Base-by-base conservation (phyloP, 2,888 invertebrate species). In the Eupithecia abbreviata region DNA sequence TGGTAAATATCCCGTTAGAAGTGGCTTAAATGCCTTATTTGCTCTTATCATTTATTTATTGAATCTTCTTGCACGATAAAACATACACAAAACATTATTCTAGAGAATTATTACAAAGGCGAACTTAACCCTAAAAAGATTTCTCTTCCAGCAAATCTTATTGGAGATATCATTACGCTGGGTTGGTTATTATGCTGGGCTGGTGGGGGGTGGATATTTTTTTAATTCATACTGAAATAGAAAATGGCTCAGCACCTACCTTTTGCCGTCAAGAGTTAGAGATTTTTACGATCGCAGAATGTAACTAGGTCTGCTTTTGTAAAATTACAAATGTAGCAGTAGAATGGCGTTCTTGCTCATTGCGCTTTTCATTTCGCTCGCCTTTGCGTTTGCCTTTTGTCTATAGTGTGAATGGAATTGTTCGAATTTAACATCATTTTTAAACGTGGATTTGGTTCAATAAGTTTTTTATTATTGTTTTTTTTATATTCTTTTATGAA, bases 201-300 rank as follows among this genome's bases (percentile, higher is more conserved):
- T 47, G 49, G 12, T 4, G 18, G 9, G 10, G 18, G 9, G 3
- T 9, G 10, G 6, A 55, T 18, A 18, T 58, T 3, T 30, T 58
- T 58, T 58, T 18, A 0, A 18, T n/a, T 18, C 4, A 58, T 3
- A 58, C 13, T 65, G 6, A 41, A 41, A 65, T 65, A 15, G 30
- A 58, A 62, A 62, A 62, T 62, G 62, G 62, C 62, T 62, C 10
- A 4, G 10, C 4, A 18, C 62, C 12, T 18, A 3, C 47, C 30
- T 13, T 18, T n/a, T n/a, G 47, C 47, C 69, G 47, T 69, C 45
- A 13, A 10, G 18, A n/a, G 3, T 71, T 72, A 80, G 76, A 78
- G 71, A 75, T 81, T 82, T 84, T 84, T 82, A 83, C 83, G 82
- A 82, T 83, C 80, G 80, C 80, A 78, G 76, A 80, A 79, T 81